A percentile compares a stretch with the other conserved stretches of the same genome.
Conservation (phyloP, 2,888 invertebrate genomes). For the Polylopha cassiicola region DNA sequence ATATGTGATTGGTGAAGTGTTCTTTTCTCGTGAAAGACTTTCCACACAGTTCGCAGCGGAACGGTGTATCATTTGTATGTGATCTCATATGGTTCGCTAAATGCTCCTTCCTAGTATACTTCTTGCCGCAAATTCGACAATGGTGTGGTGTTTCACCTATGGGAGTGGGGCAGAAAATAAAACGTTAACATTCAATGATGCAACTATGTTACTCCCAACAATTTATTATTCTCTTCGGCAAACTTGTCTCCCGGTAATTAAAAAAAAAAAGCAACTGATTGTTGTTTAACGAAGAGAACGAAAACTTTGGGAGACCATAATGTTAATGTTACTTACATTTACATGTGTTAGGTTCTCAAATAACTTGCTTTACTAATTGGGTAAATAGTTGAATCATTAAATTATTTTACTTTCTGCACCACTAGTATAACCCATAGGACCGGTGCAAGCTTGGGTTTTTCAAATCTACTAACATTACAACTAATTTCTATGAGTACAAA, state of each 20-base stretch:
- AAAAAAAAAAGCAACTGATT: constrained; percentile 1
- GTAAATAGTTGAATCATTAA: constrained; percentile 74
- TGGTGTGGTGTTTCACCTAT: constrained; percentile 91
- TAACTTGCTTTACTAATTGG: constrained; percentile 19
- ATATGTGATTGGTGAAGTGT: constrained; percentile 92
- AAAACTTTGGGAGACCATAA: constrained; percentile 33
- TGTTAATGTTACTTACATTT: constrained; percentile 30
- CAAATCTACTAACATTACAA: constrained; percentile 31
- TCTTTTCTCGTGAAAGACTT: constrained; percentile 93
- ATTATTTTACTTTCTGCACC: constrained; percentile 70
- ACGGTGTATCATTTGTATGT: constrained; percentile 92
- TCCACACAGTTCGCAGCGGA: constrained; percentile 91
- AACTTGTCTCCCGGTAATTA: constrained; percentile 23
- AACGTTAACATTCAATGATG: constrained; percentile 74
- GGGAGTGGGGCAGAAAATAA: constrained; percentile 69
- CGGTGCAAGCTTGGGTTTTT: constrained; percentile 66
- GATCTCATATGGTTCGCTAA: constrained; percentile 92
- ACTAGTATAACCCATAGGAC: constrained; percentile 42
- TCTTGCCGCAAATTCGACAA: constrained; percentile 91
- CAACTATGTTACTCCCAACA: constrained; percentile 55
- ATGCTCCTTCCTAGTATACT: constrained; percentile 92
- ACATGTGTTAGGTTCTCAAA: constrained; percentile 24
- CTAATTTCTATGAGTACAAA: constrained; percentile 44
- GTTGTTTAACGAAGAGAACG: constrained; percentile 25
- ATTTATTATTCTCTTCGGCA: constrained; percentile 25